Percentiles rank a stretch among this genome's conserved stretches.
Evolutionary conservation across 1,140 invertebrate species (phyloP).

Genomic region (Drosophila baimaii): DNA sequence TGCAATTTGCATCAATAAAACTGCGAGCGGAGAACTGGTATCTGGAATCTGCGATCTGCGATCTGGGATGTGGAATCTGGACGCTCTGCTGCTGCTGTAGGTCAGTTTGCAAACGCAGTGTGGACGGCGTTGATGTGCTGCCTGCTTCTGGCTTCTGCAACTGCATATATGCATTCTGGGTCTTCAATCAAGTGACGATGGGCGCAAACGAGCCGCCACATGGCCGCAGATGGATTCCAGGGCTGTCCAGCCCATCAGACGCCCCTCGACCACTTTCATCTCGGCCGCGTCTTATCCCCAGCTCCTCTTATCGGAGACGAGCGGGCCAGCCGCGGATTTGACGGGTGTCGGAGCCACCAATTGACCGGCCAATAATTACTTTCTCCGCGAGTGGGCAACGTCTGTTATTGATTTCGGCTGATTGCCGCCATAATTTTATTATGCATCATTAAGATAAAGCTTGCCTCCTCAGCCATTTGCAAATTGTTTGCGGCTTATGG

Average conservation of each 20-base stretch:
- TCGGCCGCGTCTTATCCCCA: constrained; percentile 55
- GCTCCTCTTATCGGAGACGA: constrained; percentile 64
- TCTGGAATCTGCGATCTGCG: constrained; percentile 13
- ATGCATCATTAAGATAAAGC: constrained; percentile 77
- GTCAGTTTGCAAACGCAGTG: constrained; percentile 63
- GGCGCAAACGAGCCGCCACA: constrained; percentile 60
- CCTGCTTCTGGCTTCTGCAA: constrained; percentile 72
- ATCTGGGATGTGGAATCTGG: constrained; percentile 7
- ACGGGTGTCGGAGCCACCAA: constrained; percentile 55
- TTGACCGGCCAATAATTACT: constrained; percentile 74
- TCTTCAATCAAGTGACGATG: constrained; percentile 78
- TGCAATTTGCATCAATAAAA: constrained; percentile 83
- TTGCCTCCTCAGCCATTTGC: constrained; percentile 54
- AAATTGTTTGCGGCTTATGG: constrained; percentile 63
- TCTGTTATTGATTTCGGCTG: constrained; percentile 76
- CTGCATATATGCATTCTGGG: constrained; percentile 72
- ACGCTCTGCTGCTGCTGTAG: constrained; percentile 70
- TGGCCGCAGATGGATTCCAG: constrained; percentile 45
- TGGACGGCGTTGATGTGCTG: constrained; percentile 73
- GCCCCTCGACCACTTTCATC: constrained; percentile 67
- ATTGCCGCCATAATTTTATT: constrained; percentile 77
- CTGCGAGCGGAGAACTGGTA: constrained; percentile 40
- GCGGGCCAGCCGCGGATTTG: constrained; percentile 40
- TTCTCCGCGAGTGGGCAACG: constrained; percentile 62
- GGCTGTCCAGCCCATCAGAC: constrained; percentile 47